Base-by-base conservation (phyloP, 1,140 invertebrate species). In the Prorops nasuta region DNA sequence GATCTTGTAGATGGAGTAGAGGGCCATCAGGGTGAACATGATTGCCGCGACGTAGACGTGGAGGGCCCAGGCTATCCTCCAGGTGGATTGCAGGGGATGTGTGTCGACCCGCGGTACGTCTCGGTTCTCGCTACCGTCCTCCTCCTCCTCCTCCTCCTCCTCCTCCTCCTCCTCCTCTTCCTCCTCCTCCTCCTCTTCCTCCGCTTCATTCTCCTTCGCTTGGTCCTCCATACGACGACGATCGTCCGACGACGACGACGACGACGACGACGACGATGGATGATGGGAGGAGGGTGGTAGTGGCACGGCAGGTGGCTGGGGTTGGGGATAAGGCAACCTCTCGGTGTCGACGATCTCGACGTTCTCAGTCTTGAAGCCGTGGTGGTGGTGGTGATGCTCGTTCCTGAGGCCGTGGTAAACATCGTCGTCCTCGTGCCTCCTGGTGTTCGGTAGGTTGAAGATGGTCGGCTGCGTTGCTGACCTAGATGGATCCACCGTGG, bases 21-120 rank as follows among this genome's bases (percentile, higher is more conserved):
- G 78, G 0, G 89, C 88, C 56, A 95, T 74, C 7, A 93, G 72
- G 0, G 88, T 86, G 64, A 94, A 95, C 56, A 91, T 80, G 10
- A 87, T 83, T 0, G 90, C 91, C 0, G 89, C 87, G 9, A 90
- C 69, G 76, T 95, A 95, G 1, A 94, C 87, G 63, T 95, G 91
- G 10, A 94, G 80, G 54, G 91, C 89, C 92, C 91, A 94, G 1
- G 90, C 89, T 57, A 91, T 85, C 0, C 84, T 82, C 86, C 87
- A 89, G 0, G 85, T 86, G 2, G 69, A 68, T 4, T 77, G 67
- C 2, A 71, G 18, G 0, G 69, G 64, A 47, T 72, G 66, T 4
- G 59, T 57, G 10, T 70, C 63, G 12, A 66, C 48, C 8, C 64
- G 61, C 1, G 66, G 65, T 9, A 66, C 54, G 9, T 56, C 41